A percentile compares a stretch with the other conserved stretches of the same genome.
Evolutionary conservation across 1,140 invertebrate species (phyloP).

Genomic region (Heliconius melpomene): DNA sequence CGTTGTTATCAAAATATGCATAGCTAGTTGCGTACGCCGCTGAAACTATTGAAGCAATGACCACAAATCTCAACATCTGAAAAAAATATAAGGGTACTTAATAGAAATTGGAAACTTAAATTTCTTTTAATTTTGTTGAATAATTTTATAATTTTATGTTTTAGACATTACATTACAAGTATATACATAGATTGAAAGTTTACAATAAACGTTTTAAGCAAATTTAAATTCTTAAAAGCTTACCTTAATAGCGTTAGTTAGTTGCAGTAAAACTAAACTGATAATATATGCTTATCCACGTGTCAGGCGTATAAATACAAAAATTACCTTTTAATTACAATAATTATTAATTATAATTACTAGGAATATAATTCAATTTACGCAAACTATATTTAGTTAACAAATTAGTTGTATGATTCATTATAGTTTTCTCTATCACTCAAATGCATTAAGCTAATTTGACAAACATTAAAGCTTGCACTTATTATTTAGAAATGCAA

Average conservation of each 20-base stretch:
- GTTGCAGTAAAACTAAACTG: background rate
- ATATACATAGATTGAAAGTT: too few relatives aligned
- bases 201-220: background rate
- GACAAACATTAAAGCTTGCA: background rate
- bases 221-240: background rate
- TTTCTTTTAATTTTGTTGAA: background rate
- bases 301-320: constrained; percentile 3
- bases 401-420: background rate
- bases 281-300: background rate
- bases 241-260: background rate
- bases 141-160: background rate
- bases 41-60: constrained; percentile 22
- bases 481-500: background rate
- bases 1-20: constrained; percentile 32
- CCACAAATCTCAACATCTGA: constrained; percentile 35
- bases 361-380: background rate
- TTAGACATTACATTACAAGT: too few relatives aligned
- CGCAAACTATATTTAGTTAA: background rate
- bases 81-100: constrained; percentile 11
- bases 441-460: background rate
- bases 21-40: constrained; percentile 15
- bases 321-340: constrained; percentile 1
- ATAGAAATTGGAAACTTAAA: background rate
- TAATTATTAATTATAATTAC: constrained; percentile 20
- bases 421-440: background rate